Evolutionary conservation across 2,113 vertebrate species (phyloP).

Genomic region (Vulpes ferrilata): DNA sequence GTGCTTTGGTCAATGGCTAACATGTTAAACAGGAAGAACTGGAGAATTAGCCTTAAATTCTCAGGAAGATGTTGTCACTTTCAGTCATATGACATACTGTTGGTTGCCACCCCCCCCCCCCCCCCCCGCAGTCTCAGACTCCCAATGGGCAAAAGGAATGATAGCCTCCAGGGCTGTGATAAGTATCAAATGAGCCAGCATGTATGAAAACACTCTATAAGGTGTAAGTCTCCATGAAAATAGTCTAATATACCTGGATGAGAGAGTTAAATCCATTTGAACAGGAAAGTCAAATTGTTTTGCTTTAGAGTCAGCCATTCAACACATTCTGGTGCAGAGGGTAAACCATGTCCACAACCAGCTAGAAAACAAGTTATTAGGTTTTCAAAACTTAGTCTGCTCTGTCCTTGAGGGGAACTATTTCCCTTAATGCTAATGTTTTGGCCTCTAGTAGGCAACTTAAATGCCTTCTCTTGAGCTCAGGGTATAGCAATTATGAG

Average conservation of each 20-base stretch:
- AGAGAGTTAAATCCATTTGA: background rate
- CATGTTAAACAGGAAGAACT: background rate
- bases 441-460: background rate
- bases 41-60: background rate
- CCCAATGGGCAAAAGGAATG: background rate
- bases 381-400: background rate
- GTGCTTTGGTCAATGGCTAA: background rate
- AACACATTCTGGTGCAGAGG: background rate
- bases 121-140: background rate
- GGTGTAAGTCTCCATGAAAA: background rate
- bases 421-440: background rate
- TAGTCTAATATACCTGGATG: background rate
- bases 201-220: background rate
- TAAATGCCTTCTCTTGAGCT: background rate
- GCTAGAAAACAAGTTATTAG: background rate
- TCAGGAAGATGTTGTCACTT: background rate
- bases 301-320: background rate
- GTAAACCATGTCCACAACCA: background rate
- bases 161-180: background rate
- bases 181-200: background rate
- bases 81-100: background rate
- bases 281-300: background rate
- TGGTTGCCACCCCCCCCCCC: rapidly evolving
- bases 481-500: background rate
- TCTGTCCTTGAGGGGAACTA: background rate